Evolutionary conservation across 2,113 vertebrate genomes (phyloP).

Genomic region (Telmatochromis brachygnathus): DNA sequence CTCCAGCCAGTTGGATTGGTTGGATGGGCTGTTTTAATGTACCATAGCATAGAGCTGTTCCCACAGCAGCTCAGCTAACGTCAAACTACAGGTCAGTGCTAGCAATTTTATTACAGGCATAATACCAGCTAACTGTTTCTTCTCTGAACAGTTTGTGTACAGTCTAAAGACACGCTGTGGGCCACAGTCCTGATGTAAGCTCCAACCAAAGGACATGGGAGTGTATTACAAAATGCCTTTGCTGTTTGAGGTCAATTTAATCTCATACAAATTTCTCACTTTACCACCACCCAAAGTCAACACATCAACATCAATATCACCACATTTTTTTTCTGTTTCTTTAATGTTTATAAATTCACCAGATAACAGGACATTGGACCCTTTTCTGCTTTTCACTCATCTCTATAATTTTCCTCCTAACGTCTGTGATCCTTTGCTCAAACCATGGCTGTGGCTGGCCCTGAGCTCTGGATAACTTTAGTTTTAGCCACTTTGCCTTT

Average conservation of each 20-base stretch:
- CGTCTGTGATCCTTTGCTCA: background rate
- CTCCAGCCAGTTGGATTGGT: background rate
- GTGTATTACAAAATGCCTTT: background rate
- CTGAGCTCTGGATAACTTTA: background rate
- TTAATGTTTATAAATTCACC: background rate
- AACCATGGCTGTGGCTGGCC: background rate
- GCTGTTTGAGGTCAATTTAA: background rate
- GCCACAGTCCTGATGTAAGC: background rate
- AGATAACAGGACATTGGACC: background rate
- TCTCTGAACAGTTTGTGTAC: background rate
- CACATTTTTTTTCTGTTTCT: background rate
- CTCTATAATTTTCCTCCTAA: background rate
- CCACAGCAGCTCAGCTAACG: background rate
- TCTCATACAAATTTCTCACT: background rate
- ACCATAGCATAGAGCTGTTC: background rate
- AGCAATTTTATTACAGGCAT: background rate
- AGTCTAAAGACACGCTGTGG: background rate
- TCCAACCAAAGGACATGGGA: background rate
- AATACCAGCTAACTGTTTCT: background rate
- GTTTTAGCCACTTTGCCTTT: background rate
- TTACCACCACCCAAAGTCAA: background rate
- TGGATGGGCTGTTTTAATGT: background rate
- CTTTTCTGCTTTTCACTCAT: background rate
- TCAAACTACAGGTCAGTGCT: background rate
- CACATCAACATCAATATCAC: accelerated